Evolutionary conservation across 2,888 invertebrate genomes (phyloP).

Genomic region (Lepidonotus clava): DNA sequence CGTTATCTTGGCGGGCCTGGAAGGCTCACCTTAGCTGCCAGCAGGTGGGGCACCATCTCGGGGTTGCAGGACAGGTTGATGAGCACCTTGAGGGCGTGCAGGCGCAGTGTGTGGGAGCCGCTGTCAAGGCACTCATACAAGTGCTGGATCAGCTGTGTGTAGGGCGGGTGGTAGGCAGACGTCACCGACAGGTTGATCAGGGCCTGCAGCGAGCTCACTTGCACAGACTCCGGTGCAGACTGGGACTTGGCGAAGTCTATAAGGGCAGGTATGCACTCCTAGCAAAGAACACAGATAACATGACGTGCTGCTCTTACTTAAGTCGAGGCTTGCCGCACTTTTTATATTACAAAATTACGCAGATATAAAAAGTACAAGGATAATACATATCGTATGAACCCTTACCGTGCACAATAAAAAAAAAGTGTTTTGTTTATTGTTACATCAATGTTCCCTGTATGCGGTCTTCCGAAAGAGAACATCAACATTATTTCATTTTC

Average conservation of each 20-base stretch:
- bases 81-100: slow-evolving; percentile 83
- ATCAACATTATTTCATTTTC: no score
- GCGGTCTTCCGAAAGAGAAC: no score
- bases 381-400: no score
- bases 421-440: no score
- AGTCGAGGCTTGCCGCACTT: no score
- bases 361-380: no score
- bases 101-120: slow-evolving; percentile 79
- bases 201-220: slow-evolving; percentile 82
- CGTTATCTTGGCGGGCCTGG: no score
- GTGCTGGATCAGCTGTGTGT: slow-evolving; percentile 81
- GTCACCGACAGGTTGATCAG: slow-evolving; percentile 83
- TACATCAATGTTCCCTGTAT: no score
- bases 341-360: no score
- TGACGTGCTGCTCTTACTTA: no score
- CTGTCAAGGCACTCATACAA: slow-evolving; percentile 81
- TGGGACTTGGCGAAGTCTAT: slow-evolving; percentile 80
- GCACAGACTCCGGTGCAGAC: slow-evolving; percentile 80
- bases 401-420: no score
- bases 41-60: slow-evolving; percentile 83
- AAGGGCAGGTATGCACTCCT: slow-evolving; percentile 82
- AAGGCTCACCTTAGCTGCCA: slow-evolving; percentile 83
- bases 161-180: slow-evolving; percentile 82
- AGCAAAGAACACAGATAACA: slow-evolving; percentile 59
- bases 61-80: slow-evolving; percentile 84